Percentiles rank a stretch among this genome's conserved stretches.
phyloP scores from a whole-genome alignment of 2,888 invertebrate genomes.

The Coelogynopora nodosa region DNA sequence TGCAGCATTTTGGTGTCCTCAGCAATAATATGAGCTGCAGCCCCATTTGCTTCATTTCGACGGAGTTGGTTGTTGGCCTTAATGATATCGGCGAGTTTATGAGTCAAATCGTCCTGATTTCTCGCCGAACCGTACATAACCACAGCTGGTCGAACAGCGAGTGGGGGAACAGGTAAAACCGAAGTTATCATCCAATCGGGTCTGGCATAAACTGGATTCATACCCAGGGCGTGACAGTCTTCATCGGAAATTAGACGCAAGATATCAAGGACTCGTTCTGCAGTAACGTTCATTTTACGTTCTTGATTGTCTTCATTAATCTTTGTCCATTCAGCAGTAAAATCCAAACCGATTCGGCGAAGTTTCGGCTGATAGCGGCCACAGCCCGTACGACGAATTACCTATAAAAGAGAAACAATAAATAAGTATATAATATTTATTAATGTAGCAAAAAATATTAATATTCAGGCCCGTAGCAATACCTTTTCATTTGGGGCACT shows the following conservation, averaged over 20 bases:
- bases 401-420: neutral
- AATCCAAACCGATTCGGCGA: constrained; percentile 79
- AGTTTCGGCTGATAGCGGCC: constrained; percentile 95
- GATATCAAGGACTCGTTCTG: constrained; percentile 94
- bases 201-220: constrained; percentile 70
- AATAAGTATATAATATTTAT: no score
- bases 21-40: constrained; percentile 89
- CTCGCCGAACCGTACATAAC: constrained; percentile 98
- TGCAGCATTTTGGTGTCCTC: constrained; percentile 97
- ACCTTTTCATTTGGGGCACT: no score
- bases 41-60: constrained; percentile 90
- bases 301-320: constrained; percentile 93
- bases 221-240: constrained; percentile 80
- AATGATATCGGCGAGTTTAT: constrained; percentile 95
- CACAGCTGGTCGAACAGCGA: constrained; percentile 91
- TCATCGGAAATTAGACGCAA: constrained; percentile 91
- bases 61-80: constrained; percentile 93
- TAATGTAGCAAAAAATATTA: no score
- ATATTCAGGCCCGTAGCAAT: no score
- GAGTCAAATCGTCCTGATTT: constrained; percentile 95
- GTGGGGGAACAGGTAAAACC: constrained; percentile 90
- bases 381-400: constrained; percentile 71
- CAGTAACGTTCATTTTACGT: constrained; percentile 84
- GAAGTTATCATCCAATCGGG: constrained; percentile 99
- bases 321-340: constrained; percentile 87